These are phyloP conservation scores for Cepaea nemoralis DNA, from an alignment of 1,140 invertebrate genomes.

Conservation along the genomic window DNA sequence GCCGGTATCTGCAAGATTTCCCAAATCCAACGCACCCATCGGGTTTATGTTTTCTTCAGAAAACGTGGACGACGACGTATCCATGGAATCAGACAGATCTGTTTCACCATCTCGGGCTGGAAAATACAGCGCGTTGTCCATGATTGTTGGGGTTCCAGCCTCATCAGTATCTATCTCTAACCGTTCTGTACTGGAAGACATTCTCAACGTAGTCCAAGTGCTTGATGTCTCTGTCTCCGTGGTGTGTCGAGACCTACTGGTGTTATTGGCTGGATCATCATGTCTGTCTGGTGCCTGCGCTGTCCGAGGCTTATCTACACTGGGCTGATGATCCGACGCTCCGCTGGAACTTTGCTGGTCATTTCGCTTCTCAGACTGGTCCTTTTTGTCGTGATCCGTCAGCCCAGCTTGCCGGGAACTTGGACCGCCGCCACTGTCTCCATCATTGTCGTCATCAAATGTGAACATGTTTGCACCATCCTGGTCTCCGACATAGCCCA, in stretches of 20 bases:
- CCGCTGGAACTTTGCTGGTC: too few relatives aligned
- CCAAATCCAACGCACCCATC: background rate
- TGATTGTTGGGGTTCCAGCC: background rate
- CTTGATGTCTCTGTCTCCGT: background rate
- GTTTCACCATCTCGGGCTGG: background rate
- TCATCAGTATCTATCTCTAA: background rate
- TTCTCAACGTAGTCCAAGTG: background rate
- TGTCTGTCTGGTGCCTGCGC: background rate
- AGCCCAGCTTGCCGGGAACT: background rate
- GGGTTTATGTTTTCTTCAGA: conserved; percentile 5
- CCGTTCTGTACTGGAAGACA: background rate
- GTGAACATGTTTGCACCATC: background rate
- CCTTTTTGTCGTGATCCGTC: background rate
- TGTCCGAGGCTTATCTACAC: background rate
- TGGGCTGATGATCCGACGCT: background rate
- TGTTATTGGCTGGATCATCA: too few relatives aligned
- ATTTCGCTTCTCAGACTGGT: background rate
- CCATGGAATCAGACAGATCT: background rate
- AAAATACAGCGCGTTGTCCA: conserved; percentile 1
- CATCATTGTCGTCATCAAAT: background rate
- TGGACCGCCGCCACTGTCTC: background rate
- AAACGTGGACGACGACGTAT: background rate
- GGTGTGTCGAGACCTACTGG: background rate
- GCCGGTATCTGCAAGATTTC: too few relatives aligned
- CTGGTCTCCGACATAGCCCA: conserved; percentile 14